Base-by-base conservation (phyloP, 2,888 invertebrate genomes). In the Synergus japonicus region DNA sequence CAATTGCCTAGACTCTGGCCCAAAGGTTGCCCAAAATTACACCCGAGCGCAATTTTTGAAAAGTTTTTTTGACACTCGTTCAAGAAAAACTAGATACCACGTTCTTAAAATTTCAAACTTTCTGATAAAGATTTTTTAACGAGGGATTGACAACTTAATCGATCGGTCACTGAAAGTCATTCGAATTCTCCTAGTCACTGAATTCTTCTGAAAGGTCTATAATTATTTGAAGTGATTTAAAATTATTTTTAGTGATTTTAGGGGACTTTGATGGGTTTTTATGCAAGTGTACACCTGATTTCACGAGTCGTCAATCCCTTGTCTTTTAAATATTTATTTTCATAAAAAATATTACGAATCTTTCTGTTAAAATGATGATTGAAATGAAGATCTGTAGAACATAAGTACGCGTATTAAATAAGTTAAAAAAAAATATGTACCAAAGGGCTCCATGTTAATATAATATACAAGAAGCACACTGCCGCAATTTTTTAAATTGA, bases 401-500 rank as follows among this genome's bases (percentile, higher is more conserved):
- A 66, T 12, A 67, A 44, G 22, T 46, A 67, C 22, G 29, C 9
- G 54, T 54, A 8, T 54, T 15, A 54, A 22, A 44, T 67, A 22
- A 46, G 49, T 69, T 65, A 44, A 29, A 49, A 46, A 78, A 7
- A 15, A 12, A 15, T 18, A 37, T 37, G 0, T 37, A 46, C 18
- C 15, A 15, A 69, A 69, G 22, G 22, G n/a, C 46, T 44, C 29
- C 5, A 78, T 37, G 49, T 77, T 76, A 22, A 79, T 76, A 78
- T 77, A 67, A 88, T 85, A 83, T 83, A 83, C 82, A 86, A 82
- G 77, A 85, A 89, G 87, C 87, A 88, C 90, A 90, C 90, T 90
- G 90, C 90, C 90, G 87, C 87, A 89, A 88, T 89, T 90, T 90
- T 89, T 83, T 88, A 89, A 88, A 86, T 88, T 87, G 84, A 90